Evolutionary conservation across 1,140 invertebrate species (phyloP).

Genomic region (Drosophila repleta): DNA sequence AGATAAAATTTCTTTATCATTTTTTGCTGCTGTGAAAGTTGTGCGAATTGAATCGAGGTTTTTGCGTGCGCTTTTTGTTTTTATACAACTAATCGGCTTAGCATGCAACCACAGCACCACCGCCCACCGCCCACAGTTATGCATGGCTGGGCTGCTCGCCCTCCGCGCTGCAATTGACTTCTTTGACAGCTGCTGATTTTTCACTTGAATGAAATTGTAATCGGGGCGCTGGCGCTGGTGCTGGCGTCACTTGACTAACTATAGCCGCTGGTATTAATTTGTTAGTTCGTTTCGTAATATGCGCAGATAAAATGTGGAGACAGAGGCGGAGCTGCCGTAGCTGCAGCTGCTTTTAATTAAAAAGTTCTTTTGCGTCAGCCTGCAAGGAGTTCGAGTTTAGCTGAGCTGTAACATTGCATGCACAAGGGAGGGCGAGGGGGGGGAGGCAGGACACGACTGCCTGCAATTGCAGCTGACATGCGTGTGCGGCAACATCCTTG

Average conservation of each 20-base stretch:
- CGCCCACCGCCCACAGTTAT: no score
- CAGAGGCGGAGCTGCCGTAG: neutral
- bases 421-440: neutral
- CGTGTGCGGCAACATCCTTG: conserved; percentile 10
- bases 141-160: no score
- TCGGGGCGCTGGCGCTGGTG: conserved; percentile 6
- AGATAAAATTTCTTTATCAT: conserved; percentile 52
- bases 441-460: neutral
- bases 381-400: conserved; percentile 6
- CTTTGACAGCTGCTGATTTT: conserved; percentile 42
- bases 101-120: conserved; percentile 10
- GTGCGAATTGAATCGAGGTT: conserved; percentile 14
- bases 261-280: conserved; percentile 28
- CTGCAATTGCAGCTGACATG: neutral
- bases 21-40: neutral
- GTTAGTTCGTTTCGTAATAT: neutral
- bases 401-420: no score
- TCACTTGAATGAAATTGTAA: conserved; percentile 48
- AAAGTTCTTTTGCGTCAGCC: conserved; percentile 46
- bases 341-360: conserved; percentile 55
- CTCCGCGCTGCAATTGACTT: conserved; percentile 52
- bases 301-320: no score
- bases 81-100: conserved; percentile 73
- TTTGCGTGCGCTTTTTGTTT: conserved; percentile 42
- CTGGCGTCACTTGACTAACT: neutral